phyloP scores from a whole-genome alignment of 2,797 vertebrate genomes.

The Erpetoichthys calabaricus region DNA sequence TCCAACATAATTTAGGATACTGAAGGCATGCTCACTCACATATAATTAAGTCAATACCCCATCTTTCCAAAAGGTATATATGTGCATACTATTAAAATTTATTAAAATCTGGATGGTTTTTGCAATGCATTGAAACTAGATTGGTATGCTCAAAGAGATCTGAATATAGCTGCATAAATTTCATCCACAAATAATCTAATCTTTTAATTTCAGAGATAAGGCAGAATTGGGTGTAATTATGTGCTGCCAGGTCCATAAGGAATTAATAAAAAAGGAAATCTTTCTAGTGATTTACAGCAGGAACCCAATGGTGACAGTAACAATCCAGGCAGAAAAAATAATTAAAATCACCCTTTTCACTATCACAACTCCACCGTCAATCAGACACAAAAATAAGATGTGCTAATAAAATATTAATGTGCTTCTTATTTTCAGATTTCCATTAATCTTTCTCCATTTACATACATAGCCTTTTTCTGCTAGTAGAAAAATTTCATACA shows the following conservation, averaged over 20 bases:
- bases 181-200: conserved; percentile 62
- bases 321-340: conserved; percentile 58
- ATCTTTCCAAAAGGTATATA: too few species aligned
- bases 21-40: too few species aligned
- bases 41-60: too few species aligned
- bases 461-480: too few species aligned
- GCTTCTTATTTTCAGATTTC: conserved; percentile 63
- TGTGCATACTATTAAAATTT: background rate
- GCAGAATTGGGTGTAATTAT: conserved; percentile 73
- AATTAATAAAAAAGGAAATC: conserved; percentile 62
- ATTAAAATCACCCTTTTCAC: conserved; percentile 70
- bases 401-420: conserved; percentile 94
- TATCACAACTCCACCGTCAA: conserved; percentile 73
- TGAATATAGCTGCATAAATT: conserved; percentile 35
- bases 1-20: too few species aligned
- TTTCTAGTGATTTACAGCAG: conserved; percentile 67
- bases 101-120: conserved; percentile 3
- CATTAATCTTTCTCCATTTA: conserved; percentile 46
- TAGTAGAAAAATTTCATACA: too few species aligned
- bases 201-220: conserved; percentile 80
- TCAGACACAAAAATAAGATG: conserved; percentile 72
- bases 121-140: conserved; percentile 10
- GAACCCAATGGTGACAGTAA: conserved; percentile 49
- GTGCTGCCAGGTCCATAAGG: conserved; percentile 60
- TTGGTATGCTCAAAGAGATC: conserved; percentile 31